Conservation (phyloP, 2,113 vertebrate species). For the Polypterus bichir region DNA sequence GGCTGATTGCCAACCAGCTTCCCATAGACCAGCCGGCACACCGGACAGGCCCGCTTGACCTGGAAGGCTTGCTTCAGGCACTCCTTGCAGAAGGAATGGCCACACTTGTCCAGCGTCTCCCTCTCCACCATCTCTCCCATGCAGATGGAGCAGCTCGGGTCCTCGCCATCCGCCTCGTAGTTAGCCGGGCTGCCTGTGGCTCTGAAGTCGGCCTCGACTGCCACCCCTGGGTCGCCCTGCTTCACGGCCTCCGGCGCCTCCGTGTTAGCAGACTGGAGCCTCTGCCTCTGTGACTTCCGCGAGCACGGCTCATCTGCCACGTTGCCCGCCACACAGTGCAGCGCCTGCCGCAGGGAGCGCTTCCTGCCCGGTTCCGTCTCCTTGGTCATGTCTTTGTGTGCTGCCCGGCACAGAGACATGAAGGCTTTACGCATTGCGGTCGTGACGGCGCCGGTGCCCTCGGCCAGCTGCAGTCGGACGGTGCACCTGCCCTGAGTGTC, state of each 20-base stretch:
- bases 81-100: conserved; percentile 75
- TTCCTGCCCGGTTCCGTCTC: conserved; percentile 64
- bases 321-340: conserved; percentile 49
- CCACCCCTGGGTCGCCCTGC: conserved; percentile 28
- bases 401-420: conserved; percentile 68
- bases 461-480: conserved; percentile 65
- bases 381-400: conserved; percentile 69
- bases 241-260: conserved; percentile 50
- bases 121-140: conserved; percentile 80
- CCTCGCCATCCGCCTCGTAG: conserved; percentile 47
- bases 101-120: conserved; percentile 77
- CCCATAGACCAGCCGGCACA: conserved; percentile 85
- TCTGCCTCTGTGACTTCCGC: conserved; percentile 54
- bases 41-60: conserved; percentile 81
- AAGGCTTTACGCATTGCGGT: conserved; percentile 60
- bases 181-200: conserved; percentile 9
- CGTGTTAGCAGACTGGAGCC: conserved; percentile 43
- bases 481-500: conserved; percentile 85
- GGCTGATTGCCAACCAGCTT: conserved; percentile 86
- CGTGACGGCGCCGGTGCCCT: conserved; percentile 55
- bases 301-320: conserved; percentile 36
- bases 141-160: conserved; percentile 78
- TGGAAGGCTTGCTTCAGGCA: conserved; percentile 84
- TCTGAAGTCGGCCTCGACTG: conserved; percentile 11
- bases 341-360: conserved; percentile 44